These are phyloP conservation scores for Apomyelois bistriatella DNA, from an alignment of 2,888 invertebrate species.

Conservation along the genomic window DNA sequence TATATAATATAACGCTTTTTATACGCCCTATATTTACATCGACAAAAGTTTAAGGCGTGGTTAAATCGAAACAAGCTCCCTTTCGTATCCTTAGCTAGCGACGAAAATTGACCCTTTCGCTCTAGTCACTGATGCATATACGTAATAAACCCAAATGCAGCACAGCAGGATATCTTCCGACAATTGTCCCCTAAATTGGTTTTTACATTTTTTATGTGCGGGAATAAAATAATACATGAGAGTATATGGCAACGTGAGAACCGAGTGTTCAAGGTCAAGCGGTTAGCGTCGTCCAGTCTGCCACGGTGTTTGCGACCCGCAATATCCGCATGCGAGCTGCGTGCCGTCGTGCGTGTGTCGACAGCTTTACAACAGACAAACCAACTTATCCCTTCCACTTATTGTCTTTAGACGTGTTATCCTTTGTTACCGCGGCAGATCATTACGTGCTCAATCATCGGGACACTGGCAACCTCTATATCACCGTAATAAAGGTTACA, in stretches of 20 bases:
- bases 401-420: constrained; percentile 72
- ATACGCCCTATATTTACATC: constrained; percentile 38
- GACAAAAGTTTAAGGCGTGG: constrained; percentile 65
- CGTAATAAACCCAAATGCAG: constrained; percentile 54
- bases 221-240: constrained; percentile 1
- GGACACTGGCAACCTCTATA: constrained; percentile 48
- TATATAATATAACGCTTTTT: constrained; percentile 20
- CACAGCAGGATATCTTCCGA: constrained; percentile 68
- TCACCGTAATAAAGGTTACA: constrained; percentile 54
- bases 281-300: constrained; percentile 69
- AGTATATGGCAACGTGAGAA: constrained; percentile 38
- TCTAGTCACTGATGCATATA: constrained; percentile 54
- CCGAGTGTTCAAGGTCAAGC: constrained; percentile 59
- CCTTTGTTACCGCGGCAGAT: constrained; percentile 63
- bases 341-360: constrained; percentile 48
- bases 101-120: constrained; percentile 65
- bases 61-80: constrained; percentile 55
- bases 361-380: constrained; percentile 53
- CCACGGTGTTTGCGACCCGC: constrained; percentile 55
- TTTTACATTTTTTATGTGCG: constrained; percentile 1
- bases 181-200: constrained; percentile 20
- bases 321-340: constrained; percentile 62
- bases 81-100: constrained; percentile 52
- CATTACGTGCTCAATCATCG: constrained; percentile 63
- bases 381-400: constrained; percentile 66